Evolutionary conservation across 2,113 vertebrate genomes (phyloP).

Genomic region (Takifugu bimaculatus): DNA sequence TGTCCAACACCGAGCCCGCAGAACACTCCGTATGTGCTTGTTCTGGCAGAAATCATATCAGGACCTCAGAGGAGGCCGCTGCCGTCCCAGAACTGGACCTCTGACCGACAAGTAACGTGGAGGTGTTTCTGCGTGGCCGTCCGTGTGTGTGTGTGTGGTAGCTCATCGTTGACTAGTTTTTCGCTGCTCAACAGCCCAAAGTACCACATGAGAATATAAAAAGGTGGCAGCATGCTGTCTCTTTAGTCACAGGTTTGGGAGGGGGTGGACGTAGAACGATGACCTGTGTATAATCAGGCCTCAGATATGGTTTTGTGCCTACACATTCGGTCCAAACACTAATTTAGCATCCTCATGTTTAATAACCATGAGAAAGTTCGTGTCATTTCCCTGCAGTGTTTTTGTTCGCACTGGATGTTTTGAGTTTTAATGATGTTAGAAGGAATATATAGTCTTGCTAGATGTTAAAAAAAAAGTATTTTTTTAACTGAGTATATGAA

Average conservation of each 20-base stretch:
- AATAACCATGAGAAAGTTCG: slow-evolving; percentile 31
- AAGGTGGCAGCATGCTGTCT: slow-evolving; percentile 57
- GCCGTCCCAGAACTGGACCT: slow-evolving; percentile 67
- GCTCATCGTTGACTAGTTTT: slow-evolving; percentile 58
- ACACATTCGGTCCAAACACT: slow-evolving; percentile 57
- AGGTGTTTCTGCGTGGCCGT: slow-evolving; percentile 77
- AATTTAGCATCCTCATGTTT: slow-evolving; percentile 43
- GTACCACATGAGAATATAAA: slow-evolving; percentile 58
- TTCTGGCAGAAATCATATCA: slow-evolving; percentile 63
- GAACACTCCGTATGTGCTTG: slow-evolving; percentile 83
- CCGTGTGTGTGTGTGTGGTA: slow-evolving; percentile 42
- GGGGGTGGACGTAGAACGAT: slow-evolving; percentile 8
- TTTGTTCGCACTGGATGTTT: slow-evolving; percentile 42
- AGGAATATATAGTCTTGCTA: slow-evolving; percentile 40
- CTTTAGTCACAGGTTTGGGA: slow-evolving; percentile 20
- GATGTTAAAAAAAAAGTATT: slow-evolving; percentile 45
- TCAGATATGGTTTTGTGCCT: slow-evolving; percentile 64
- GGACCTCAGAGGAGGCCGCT: slow-evolving; percentile 77
- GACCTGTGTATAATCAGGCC: slow-evolving; percentile 46
- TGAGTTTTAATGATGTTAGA: slow-evolving; percentile 32
- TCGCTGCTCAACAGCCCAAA: slow-evolving; percentile 70
- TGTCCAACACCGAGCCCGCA: slow-evolving; percentile 80
- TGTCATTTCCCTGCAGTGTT: slow-evolving; percentile 47
- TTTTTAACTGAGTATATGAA: slow-evolving; percentile 56
- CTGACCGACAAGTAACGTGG: slow-evolving; percentile 76